Percentiles rank a stretch among this genome's conserved stretches.
Evolutionary conservation across 2,113 vertebrate genomes (phyloP).

Genomic region (Saccopteryx leptura): DNA sequence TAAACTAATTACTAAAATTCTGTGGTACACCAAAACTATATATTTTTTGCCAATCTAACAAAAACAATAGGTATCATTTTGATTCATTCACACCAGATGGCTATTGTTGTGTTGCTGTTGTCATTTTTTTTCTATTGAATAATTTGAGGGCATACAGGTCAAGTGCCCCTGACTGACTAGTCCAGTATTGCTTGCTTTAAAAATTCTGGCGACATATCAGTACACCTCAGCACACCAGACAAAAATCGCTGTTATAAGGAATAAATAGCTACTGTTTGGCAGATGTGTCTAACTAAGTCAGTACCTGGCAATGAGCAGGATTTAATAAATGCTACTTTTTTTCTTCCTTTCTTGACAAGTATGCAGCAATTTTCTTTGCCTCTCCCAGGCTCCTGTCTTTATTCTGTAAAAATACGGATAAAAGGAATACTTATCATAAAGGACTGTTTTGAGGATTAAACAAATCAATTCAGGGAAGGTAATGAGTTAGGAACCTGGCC

Average conservation of each 20-base stretch:
- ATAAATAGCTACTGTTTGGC: not conserved
- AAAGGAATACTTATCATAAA: not conserved
- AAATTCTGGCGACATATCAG: no score
- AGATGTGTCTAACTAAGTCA: not conserved
- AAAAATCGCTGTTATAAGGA: not conserved
- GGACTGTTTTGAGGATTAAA: not conserved
- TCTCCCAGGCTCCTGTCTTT: not conserved
- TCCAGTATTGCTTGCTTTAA: not conserved
- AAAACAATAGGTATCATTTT: not conserved
- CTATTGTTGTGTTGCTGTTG: not conserved
- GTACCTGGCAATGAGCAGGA: not conserved
- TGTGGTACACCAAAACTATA: not conserved
- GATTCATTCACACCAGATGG: not conserved
- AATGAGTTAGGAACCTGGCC: not conserved
- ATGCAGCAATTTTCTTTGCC: not conserved
- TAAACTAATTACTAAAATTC: not conserved
- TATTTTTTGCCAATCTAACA: not conserved
- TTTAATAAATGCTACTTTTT: not conserved
- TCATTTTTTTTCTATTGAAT: not conserved
- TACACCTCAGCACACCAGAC: no score
- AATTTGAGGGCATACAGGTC: not conserved
- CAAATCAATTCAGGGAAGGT: not conserved
- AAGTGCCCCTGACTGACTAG: not conserved
- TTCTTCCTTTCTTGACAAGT: not conserved
- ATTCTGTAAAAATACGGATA: not conserved